Evolutionary conservation across 2,113 vertebrate genomes (phyloP).

Genomic region (Romanogobio albipinnatus): DNA sequence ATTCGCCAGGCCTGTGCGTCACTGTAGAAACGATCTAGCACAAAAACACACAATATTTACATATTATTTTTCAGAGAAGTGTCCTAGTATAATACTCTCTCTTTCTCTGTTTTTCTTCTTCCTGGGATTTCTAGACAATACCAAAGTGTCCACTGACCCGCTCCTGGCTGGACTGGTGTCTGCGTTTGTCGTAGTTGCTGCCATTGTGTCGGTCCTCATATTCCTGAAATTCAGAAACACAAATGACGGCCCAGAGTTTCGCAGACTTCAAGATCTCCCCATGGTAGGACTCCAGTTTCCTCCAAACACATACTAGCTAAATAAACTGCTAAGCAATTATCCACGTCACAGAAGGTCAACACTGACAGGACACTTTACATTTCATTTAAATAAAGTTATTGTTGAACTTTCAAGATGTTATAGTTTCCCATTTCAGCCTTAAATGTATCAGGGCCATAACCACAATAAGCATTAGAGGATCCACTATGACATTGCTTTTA

Average conservation of each 20-base stretch:
- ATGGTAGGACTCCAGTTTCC: constrained; percentile 72
- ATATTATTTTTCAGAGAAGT: constrained; percentile 1
- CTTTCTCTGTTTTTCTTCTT: background rate
- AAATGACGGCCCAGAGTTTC: constrained; percentile 81
- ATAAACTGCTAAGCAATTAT: background rate
- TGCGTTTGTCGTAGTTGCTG: constrained; percentile 80
- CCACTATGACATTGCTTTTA: background rate
- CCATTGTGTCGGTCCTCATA: constrained; percentile 81
- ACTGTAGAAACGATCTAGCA: constrained; percentile 29
- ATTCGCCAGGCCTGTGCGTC: constrained; percentile 36
- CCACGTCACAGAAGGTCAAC: background rate
- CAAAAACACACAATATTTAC: constrained; percentile 12
- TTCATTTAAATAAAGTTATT: background rate
- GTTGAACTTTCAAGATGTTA: background rate
- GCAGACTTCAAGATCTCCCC: constrained; percentile 83
- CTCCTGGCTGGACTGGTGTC: constrained; percentile 84
- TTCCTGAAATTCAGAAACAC: constrained; percentile 84
- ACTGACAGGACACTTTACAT: background rate
- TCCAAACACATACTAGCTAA: background rate
- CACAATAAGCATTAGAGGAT: background rate
- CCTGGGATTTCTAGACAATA: constrained; percentile 6
- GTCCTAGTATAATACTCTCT: background rate
- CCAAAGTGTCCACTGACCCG: constrained; percentile 72
- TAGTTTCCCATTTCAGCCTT: background rate
- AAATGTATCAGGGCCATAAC: background rate